Percentiles rank a stretch among this genome's conserved stretches.
Conservation (phyloP, 2,888 invertebrate species). For the Odontocolon sp. region DNA sequence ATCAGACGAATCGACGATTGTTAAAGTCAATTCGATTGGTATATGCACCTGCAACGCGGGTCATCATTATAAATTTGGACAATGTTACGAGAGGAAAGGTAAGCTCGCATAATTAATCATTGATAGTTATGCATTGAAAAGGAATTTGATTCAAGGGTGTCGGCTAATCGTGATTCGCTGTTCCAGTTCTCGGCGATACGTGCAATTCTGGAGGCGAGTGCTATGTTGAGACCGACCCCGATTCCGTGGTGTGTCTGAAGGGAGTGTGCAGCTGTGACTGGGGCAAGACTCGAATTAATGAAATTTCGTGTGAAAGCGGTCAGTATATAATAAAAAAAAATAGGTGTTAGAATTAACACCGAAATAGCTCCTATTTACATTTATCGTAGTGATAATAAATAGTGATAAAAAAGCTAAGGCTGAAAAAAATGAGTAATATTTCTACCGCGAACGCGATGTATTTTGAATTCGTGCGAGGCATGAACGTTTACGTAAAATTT, state of each 20-base stretch:
- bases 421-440: no score
- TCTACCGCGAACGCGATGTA: no score
- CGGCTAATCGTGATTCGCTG: slow-evolving; percentile 22
- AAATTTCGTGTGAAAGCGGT: slow-evolving; percentile 2
- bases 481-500: no score
- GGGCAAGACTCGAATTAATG: not conserved
- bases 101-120: slow-evolving; percentile 30
- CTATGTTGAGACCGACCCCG: slow-evolving; percentile 58
- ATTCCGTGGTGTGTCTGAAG: slow-evolving; percentile 59
- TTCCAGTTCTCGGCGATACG: slow-evolving; percentile 66
- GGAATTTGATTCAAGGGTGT: no score
- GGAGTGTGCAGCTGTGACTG: slow-evolving; percentile 59
- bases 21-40: not conserved
- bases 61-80: slow-evolving; percentile 31
- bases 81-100: slow-evolving; percentile 46
- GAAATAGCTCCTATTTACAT: no score
- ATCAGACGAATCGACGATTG: not conserved
- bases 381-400: no score
- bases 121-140: no score
- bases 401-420: no score
- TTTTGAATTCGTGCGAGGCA: no score
- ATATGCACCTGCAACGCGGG: slow-evolving; percentile 34
- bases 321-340: no score
- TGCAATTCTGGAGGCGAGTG: slow-evolving; percentile 68
- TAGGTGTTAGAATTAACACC: no score